Evolutionary conservation across 2,888 invertebrate species (phyloP), one percentile per base, ranked within the genome.

Genomic region (Alcis repandata): DNA sequence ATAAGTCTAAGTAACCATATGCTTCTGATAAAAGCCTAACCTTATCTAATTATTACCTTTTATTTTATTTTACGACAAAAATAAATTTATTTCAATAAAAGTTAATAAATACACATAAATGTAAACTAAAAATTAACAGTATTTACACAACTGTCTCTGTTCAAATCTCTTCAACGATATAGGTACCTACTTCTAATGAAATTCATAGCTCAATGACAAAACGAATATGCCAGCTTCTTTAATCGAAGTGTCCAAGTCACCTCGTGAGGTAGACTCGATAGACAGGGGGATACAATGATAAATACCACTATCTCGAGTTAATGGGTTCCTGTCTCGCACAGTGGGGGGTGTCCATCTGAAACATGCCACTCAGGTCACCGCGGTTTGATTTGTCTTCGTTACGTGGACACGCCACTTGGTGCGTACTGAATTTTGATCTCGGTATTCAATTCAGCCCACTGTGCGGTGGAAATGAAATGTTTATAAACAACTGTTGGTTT

Each of bases 321-420:
- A 91, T 91, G 86, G 89, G 80, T 87, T 89, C 85, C 85, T 84
- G 89, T 87, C 90, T 79, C 80, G 69, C 73, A 78, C 84, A 80
- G 84, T 77, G 76, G 84, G 82, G 88, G 88, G 88, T 81, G 89
- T 88, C 86, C 86, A 82, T 85, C 85, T 78, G 79, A 75, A 73
- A 70, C 76, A 57, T 73, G 80, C 74, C 81, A 79, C 83, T 79
- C 88, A 84, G 87, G 87, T 87, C 90, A 86, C 65, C 46, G 10
- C 15, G 36, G 60, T 19, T 90, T 91, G 90, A 92, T 92, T 92
- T 92, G 92, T 92, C 92, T 92, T 92, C 92, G 91, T 92, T 91
- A 90, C 85, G 74, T 74, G 75, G 89, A 89, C 90, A 81, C 80
- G 79, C 82, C 79, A 73, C 73, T 67, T 79, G 72, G 75, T 73